phyloP scores from a whole-genome alignment of 2,113 vertebrate species.

The Mohoua ochrocephala region DNA sequence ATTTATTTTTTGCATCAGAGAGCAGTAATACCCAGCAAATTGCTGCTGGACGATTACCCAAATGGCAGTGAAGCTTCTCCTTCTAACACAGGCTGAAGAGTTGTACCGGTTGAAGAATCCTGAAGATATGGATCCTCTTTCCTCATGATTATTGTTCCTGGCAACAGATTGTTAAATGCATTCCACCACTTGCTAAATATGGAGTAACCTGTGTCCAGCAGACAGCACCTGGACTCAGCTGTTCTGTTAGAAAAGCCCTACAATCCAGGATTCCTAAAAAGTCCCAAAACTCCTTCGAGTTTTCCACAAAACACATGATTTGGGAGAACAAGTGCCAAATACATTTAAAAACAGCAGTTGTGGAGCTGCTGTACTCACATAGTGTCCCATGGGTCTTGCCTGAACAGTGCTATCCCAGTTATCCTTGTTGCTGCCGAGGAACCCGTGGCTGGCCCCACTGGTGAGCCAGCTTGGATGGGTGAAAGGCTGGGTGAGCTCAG shows the following conservation, averaged over 20 bases:
- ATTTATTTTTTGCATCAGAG: neutral
- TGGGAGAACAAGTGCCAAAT: neutral
- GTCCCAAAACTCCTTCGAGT: neutral
- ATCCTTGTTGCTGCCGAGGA: rapidly evolving
- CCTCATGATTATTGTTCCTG: neutral
- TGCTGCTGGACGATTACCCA: neutral
- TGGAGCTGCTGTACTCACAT: neutral
- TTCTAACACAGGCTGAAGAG: neutral
- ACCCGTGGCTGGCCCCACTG: neutral
- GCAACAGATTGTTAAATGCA: neutral
- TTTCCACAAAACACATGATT: neutral
- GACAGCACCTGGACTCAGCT: neutral
- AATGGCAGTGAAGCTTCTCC: neutral
- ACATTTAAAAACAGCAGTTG: neutral
- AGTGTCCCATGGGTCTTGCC: neutral
- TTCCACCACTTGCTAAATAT: neutral
- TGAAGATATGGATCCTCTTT: neutral
- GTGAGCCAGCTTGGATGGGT: neutral
- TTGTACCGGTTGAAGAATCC: neutral
- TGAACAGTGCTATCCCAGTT: neutral
- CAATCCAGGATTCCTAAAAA: neutral
- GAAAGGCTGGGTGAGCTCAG: neutral
- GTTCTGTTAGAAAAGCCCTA: neutral
- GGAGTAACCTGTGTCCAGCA: neutral
- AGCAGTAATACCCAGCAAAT: neutral